Base-by-base conservation (phyloP, 2,797 vertebrate genomes). In the Hylomyscus alleni region DNA sequence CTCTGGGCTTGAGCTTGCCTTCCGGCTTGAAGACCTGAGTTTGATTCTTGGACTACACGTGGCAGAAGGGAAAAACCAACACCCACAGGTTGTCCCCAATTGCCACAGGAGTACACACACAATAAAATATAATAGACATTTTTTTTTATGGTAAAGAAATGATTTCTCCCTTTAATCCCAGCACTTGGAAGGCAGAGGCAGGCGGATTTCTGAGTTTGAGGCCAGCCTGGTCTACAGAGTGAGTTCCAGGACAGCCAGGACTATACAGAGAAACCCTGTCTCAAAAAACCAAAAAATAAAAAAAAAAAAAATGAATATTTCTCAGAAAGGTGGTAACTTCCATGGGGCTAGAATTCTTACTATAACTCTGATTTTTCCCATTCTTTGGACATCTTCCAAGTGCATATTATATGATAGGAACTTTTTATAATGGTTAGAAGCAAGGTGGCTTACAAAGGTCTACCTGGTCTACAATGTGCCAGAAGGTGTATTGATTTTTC, bases 311-410 rank as follows among this genome's bases (percentile, higher is more conserved):
- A n/a, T n/a, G n/a, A n/a, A n/a, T n/a, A n/a, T 60, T 85, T 47
- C 60, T 95, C 31, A 78, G 83, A 93, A 95, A 80, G 50, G 58
- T 92, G 60, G 40, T 67, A 80, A 90, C n/a, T 95, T 94, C 52
- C 58, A 0, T 94, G 54, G 86, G 31, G 9, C 90, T 80, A 12
- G 20, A 80, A 89, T 54, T 26, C 72, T 92, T 54, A 52, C 14
- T 76, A 44, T 3, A 80, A 75, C 0, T 2, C 37, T 19, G 65
- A 89, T 12, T 77, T 31, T 94, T 88, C 85, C 37, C 31, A 91
- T 75, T 89, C 52, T 81, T 69, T 95, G 93, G 67, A 62, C 7
- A 69, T 60, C 29, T 94, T 93, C 88, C 65, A 88, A 94, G 50
- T 44, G 13, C 22, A 89, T 9, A 72, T 72, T 73, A 85, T 40